These are phyloP conservation scores for Drosophila eugracilis DNA, from an alignment of 1,140 invertebrate genomes.

Conservation along the genomic window DNA sequence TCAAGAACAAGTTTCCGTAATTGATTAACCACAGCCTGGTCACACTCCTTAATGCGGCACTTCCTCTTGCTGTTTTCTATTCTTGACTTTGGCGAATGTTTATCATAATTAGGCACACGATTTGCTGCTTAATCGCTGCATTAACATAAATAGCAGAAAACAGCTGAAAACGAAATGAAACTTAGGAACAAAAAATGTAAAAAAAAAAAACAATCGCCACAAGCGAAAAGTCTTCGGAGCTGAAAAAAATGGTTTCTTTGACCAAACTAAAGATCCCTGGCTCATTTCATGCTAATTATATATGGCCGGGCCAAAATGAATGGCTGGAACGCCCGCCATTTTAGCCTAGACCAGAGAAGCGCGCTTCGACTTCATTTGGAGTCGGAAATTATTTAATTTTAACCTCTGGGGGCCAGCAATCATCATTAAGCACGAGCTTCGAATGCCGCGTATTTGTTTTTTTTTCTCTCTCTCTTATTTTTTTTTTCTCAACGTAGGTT, in stretches of 20 bases:
- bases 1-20: not conserved
- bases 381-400: conserved; percentile 81
- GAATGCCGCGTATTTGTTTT: conserved; percentile 64
- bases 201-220: conserved; percentile 55
- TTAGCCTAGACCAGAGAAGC: conserved; percentile 55
- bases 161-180: conserved; percentile 38
- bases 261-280: conserved; percentile 78
- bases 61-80: conserved; percentile 48
- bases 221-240: conserved; percentile 66
- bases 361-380: conserved; percentile 43
- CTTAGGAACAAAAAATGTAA: conserved; percentile 10
- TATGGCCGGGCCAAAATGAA: conserved; percentile 52
- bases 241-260: conserved; percentile 49
- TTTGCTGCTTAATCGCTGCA: conserved; percentile 80
- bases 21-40: not conserved
- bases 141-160: conserved; percentile 66
- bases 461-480: not conserved
- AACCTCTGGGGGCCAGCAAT: conserved; percentile 80
- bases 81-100: conserved; percentile 53
- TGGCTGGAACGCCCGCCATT: conserved; percentile 75
- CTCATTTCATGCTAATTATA: conserved; percentile 84
- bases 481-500: not conserved
- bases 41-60: conserved; percentile 32
- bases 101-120: conserved; percentile 79
- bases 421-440: conserved; percentile 78